A percentile compares a stretch with the other conserved stretches of the same genome.
These are phyloP conservation scores for Myotis pilosus DNA, from an alignment of 2,797 vertebrate genomes.

Conservation along the genomic window DNA sequence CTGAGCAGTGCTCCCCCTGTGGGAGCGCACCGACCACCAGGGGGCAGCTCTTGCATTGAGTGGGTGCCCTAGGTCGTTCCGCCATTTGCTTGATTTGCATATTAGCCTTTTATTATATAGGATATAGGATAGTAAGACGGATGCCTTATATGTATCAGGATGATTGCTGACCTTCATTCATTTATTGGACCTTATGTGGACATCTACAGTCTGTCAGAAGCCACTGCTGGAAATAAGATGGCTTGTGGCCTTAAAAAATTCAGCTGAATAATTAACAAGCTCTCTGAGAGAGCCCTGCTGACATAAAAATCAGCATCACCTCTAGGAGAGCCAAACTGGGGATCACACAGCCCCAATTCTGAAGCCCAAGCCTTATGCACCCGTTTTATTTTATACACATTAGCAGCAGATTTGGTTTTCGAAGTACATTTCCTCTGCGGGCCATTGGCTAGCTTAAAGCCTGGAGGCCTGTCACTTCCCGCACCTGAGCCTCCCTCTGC, in stretches of 20 bases:
- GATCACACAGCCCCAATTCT: not conserved
- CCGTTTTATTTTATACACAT: not conserved
- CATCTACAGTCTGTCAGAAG: not conserved
- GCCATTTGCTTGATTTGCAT: too few species aligned
- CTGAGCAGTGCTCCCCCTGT: too few species aligned
- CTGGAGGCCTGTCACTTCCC: not conserved
- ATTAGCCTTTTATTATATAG: too few species aligned
- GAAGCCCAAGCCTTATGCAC: not conserved
- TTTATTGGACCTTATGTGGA: not conserved
- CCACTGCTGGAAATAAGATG: not conserved
- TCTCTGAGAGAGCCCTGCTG: not conserved
- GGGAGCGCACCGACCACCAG: too few species aligned
- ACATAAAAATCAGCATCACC: not conserved
- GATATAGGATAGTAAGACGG: too few species aligned
- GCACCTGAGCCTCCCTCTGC: not conserved
- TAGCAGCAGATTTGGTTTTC: not conserved
- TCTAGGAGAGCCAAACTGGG: slow-evolving; percentile 6
- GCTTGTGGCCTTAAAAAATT: not conserved
- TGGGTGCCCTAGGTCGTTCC: too few species aligned
- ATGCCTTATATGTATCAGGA: not conserved
- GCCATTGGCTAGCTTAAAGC: not conserved
- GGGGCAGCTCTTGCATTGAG: too few species aligned
- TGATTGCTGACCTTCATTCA: not conserved
- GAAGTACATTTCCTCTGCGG: not conserved
- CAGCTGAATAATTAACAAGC: not conserved